Evolutionary conservation across 2,888 invertebrate species (phyloP).

Genomic region (Rotaria macrura): DNA sequence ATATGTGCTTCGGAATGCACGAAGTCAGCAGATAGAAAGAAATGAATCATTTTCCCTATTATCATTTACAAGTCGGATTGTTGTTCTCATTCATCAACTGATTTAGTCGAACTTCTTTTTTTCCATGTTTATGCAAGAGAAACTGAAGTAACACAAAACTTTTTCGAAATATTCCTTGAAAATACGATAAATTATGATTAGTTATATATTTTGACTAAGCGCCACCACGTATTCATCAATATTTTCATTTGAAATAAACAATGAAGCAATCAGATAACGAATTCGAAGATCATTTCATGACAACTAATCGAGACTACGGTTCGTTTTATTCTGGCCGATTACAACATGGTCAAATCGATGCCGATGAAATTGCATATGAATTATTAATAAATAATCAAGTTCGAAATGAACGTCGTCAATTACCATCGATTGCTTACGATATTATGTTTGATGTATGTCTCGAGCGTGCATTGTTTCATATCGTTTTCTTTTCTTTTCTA

Average conservation of each 20-base stretch:
- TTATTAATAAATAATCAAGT: background rate
- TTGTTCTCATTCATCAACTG: too few relatives aligned
- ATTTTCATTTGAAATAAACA: background rate
- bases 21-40: too few relatives aligned
- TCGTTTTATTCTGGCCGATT: background rate
- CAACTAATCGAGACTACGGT: constrained; percentile 6
- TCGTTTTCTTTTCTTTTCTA: background rate
- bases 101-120: too few relatives aligned
- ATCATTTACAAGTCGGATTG: too few relatives aligned
- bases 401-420: background rate
- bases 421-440: background rate
- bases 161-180: too few relatives aligned
- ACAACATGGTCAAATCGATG: background rate
- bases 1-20: too few relatives aligned
- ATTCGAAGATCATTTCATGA: background rate
- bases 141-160: too few relatives aligned
- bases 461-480: background rate
- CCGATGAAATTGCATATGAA: background rate
- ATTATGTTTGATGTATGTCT: constrained; percentile 1
- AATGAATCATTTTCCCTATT: too few relatives aligned
- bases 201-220: background rate
- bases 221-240: background rate
- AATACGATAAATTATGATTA: too few relatives aligned
- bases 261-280: background rate
- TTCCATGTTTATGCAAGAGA: too few relatives aligned